A percentile compares a stretch with the other conserved stretches of the same genome.
phyloP scores from a whole-genome alignment of 2,888 invertebrate species.

The Deilephila porcellus region DNA sequence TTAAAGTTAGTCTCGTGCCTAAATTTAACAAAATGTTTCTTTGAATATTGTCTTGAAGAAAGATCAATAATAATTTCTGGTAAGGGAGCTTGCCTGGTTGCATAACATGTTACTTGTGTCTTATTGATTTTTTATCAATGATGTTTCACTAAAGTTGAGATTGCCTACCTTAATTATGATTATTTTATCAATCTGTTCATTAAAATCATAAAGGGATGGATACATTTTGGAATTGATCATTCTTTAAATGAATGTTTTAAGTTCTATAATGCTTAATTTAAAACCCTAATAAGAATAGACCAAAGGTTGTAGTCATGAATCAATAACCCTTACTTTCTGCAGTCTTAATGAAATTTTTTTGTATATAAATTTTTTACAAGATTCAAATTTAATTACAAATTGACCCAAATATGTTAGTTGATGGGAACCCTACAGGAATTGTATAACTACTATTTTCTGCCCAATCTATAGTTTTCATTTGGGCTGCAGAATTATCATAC shows the following conservation, averaged over 20 bases:
- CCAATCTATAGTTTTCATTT: neutral
- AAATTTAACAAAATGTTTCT: neutral
- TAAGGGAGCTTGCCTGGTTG: neutral
- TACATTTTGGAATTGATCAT: neutral
- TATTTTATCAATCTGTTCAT: neutral
- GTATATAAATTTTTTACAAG: neutral
- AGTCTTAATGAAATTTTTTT: neutral
- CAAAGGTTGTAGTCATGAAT: neutral
- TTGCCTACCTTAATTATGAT: neutral
- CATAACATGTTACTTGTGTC: constrained; percentile 7
- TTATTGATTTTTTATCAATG: neutral
- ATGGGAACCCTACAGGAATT: too few species aligned
- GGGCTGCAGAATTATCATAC: constrained; percentile 13
- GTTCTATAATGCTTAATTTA: neutral
- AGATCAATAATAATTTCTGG: neutral
- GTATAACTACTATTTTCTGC: too few species aligned
- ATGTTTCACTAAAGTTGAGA: neutral
- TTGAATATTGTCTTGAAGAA: too few species aligned
- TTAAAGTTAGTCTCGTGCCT: neutral
- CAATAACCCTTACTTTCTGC: neutral
- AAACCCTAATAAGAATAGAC: neutral
- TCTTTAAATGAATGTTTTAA: neutral
- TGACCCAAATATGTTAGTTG: too few species aligned
- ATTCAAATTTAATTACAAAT: too few species aligned
- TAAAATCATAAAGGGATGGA: neutral